Conservation (phyloP, 1,140 invertebrate species). For the Neuroterus valhalla region DNA sequence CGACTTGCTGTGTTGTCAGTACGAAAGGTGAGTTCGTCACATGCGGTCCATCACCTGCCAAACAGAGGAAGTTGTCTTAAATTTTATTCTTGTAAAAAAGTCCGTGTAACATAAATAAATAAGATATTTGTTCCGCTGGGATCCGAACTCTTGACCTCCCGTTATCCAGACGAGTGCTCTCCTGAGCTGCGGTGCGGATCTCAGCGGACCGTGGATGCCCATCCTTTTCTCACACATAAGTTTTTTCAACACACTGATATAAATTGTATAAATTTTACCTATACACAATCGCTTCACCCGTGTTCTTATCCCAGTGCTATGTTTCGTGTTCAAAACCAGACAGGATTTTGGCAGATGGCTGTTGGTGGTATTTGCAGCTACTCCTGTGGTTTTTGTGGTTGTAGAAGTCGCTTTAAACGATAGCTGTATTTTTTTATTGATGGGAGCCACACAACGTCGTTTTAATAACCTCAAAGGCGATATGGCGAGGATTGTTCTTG, state of each 20-base stretch:
- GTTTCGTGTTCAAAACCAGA: constrained; percentile 44
- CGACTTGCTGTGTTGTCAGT: constrained; percentile 54
- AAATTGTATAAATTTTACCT: constrained; percentile 22
- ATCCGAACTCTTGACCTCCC: no score
- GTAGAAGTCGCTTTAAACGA: constrained; percentile 30
- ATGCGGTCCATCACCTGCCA: constrained; percentile 54
- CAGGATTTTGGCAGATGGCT: constrained; percentile 42
- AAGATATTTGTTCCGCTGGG: no score
- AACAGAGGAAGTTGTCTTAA: constrained; percentile 21
- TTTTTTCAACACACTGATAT: no score
- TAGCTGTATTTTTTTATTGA: constrained; percentile 14
- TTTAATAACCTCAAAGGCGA: constrained; percentile 57
- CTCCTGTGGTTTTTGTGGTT: neutral
- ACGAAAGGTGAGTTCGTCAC: constrained; percentile 44
- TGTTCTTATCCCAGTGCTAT: constrained; percentile 49
- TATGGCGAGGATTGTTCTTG: constrained; percentile 54
- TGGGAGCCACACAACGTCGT: constrained; percentile 21
- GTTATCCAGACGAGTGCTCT: no score
- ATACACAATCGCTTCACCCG: constrained; percentile 62
- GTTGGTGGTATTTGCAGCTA: neutral
- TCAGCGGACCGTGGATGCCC: no score
- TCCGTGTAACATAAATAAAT: no score
- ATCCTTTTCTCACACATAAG: no score
- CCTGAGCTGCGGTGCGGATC: no score
- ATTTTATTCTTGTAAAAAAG: neutral